These are phyloP conservation scores for Psix sp. DNA, from an alignment of 1,140 invertebrate species.

Conservation along the genomic window DNA sequence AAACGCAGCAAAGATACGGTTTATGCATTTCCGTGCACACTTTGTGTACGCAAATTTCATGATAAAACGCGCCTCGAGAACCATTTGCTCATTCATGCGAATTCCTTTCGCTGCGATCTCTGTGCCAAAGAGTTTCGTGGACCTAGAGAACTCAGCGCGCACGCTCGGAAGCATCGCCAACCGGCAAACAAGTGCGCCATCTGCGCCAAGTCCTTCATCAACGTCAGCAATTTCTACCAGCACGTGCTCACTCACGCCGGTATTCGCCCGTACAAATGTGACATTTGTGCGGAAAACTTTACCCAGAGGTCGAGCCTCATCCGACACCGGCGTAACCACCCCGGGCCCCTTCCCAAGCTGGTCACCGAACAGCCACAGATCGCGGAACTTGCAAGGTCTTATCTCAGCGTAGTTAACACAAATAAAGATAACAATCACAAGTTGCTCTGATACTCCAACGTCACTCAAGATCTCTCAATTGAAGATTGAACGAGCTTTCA, in stretches of 20 bases:
- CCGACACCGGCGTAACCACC: slow-evolving; percentile 62
- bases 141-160: slow-evolving; percentile 76
- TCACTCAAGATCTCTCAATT: too few relatives aligned
- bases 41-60: slow-evolving; percentile 76
- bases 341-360: slow-evolving; percentile 44
- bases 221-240: slow-evolving; percentile 65
- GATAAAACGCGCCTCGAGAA: slow-evolving; percentile 69
- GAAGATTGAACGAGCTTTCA: too few relatives aligned
- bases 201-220: slow-evolving; percentile 72
- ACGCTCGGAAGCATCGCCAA: slow-evolving; percentile 77
- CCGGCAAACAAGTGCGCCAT: slow-evolving; percentile 77
- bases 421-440: too few relatives aligned
- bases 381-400: slow-evolving; percentile 59
- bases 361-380: slow-evolving; percentile 57
- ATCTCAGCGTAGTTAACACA: slow-evolving; percentile 37
- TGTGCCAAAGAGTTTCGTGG: slow-evolving; percentile 65
- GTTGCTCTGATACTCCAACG: too few relatives aligned
- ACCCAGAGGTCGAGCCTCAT: slow-evolving; percentile 65
- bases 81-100: slow-evolving; percentile 75
- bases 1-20: slow-evolving; percentile 46
- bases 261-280: slow-evolving; percentile 80
- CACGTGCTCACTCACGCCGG: slow-evolving; percentile 82
- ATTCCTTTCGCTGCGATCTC: slow-evolving; percentile 60
- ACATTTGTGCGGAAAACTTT: slow-evolving; percentile 66
- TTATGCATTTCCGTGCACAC: slow-evolving; percentile 70